A percentile compares a stretch with the other conserved stretches of the same genome.
Conservation (phyloP, 2,888 invertebrate genomes). For the Archips xylosteana region DNA sequence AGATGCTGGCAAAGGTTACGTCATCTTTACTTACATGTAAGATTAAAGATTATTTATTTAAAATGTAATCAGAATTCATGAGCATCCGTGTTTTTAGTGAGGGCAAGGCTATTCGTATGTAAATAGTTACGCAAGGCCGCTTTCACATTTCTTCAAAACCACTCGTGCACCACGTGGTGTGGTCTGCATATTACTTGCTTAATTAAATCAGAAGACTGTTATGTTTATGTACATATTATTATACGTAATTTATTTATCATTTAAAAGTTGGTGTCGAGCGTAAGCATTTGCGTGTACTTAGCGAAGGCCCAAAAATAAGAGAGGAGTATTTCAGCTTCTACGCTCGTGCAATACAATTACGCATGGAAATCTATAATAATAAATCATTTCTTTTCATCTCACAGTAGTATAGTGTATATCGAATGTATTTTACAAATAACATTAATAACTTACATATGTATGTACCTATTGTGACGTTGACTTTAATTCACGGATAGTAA, state of each 20-base stretch:
- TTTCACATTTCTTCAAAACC: slow-evolving; percentile 19
- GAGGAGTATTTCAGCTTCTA: not conserved
- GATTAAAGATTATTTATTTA: not conserved
- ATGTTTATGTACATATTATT: not conserved
- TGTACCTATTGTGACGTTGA: no score
- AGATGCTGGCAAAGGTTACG: not conserved
- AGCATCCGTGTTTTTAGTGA: not conserved
- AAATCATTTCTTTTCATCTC: no score
- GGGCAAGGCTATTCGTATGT: slow-evolving; percentile 12
- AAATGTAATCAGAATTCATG: not conserved
- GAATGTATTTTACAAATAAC: no score
- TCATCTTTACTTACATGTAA: not conserved
- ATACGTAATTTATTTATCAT: not conserved
- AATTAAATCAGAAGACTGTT: not conserved
- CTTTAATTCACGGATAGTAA: no score
- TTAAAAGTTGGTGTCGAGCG: not conserved
- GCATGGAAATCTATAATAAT: no score
- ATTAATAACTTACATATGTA: no score
- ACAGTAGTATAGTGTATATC: no score
- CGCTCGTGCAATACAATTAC: no score
- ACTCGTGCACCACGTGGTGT: not conserved
- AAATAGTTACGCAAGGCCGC: slow-evolving; percentile 20
- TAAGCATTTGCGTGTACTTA: not conserved
- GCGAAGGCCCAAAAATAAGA: not conserved
- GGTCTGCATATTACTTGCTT: not conserved